Percentiles rank a stretch among this genome's conserved stretches.
phyloP scores from a whole-genome alignment of 2,888 invertebrate genomes.

The Lochmaea crataegi region DNA sequence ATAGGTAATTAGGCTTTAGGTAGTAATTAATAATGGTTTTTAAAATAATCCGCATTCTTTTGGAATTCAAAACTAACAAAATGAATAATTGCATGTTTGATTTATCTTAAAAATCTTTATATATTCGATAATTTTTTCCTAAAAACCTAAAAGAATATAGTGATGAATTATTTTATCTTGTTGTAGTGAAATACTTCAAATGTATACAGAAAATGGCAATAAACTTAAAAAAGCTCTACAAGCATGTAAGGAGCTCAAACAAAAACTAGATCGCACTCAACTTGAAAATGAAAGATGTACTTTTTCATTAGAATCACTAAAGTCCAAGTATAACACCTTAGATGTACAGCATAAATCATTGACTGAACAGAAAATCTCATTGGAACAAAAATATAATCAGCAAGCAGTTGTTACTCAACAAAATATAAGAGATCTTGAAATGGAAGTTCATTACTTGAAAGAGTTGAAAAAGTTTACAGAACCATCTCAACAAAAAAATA shows the following conservation, averaged over 20 bases:
- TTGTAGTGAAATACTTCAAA: constrained; percentile 52
- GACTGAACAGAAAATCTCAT: constrained; percentile 27
- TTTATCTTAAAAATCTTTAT: too few relatives aligned
- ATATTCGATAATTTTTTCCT: too few relatives aligned
- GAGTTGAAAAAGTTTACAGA: constrained; percentile 29
- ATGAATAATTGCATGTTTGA: too few relatives aligned
- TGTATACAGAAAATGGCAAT: constrained; percentile 46
- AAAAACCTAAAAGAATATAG: not conserved
- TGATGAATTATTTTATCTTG: constrained; percentile 17
- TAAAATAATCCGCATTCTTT: not conserved
- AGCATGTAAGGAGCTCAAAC: constrained; percentile 44
- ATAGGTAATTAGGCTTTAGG: not conserved
- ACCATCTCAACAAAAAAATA: constrained; percentile 32
- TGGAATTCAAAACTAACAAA: too few relatives aligned
- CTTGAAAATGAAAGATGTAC: constrained; percentile 48
- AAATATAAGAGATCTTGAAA: constrained; percentile 45
- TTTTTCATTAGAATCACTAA: constrained; percentile 39
- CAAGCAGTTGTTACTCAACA: constrained; percentile 47
- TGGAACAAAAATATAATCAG: constrained; percentile 49
- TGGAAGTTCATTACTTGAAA: constrained; percentile 40
- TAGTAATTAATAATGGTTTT: not conserved
- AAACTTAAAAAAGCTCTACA: constrained; percentile 46
- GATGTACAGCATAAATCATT: constrained; percentile 42
- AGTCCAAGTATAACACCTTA: constrained; percentile 41
- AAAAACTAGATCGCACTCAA: constrained; percentile 44